Base-by-base conservation (phyloP, 1,140 invertebrate genomes). In the Caenorhabditis latens region DNA sequence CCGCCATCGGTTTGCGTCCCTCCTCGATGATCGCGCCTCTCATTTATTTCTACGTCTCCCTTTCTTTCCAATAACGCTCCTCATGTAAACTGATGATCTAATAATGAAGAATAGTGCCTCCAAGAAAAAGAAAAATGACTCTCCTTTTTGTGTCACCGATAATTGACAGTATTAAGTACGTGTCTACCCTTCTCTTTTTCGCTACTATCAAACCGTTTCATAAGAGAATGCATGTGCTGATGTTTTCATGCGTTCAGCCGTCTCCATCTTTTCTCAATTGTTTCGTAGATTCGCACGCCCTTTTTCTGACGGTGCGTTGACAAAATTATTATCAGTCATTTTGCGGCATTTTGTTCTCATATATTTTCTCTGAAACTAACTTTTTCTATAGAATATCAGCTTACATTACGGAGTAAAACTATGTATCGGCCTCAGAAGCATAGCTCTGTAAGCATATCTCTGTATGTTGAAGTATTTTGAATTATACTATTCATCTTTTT, bases 1-100 rank as follows among this genome's bases (percentile, higher is more conserved):
- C 71, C 71, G 71, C 71, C 71, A 79, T 79, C 71, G 71, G 43
- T 48, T 50, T 50, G 43, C n/a, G 14, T n/a, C 46, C 21, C 46
- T 79, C 21, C 4, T 24, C 46, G n/a, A 79, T 79, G 71, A 79
- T 79, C 46, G 71, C 71, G 71, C 71, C 71, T 79, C 71, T 50
- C 71, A 79, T 79, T 79, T 79, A 50, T 50, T 48, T 79, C 71
- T 7, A 71, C 65, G 11, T n/a, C 42, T 71, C 65, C 24, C 42
- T 32, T 50, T 4, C 32, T 32, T n/a, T 24, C n/a, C n/a, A 50
- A 24, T 79, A 46, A 19, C 13, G n/a, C 46, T 79, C 53, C 43
- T 46, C 71, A 46, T 42, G 71, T 79, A 50, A 79, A 79, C 71
- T 53, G 46, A 50, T 79, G 71, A 50, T 79, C 71, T 79, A 79